Percentiles rank a stretch among this genome's conserved stretches.
phyloP scores from a whole-genome alignment of 2,797 vertebrate species.

The Malurus splendens region DNA sequence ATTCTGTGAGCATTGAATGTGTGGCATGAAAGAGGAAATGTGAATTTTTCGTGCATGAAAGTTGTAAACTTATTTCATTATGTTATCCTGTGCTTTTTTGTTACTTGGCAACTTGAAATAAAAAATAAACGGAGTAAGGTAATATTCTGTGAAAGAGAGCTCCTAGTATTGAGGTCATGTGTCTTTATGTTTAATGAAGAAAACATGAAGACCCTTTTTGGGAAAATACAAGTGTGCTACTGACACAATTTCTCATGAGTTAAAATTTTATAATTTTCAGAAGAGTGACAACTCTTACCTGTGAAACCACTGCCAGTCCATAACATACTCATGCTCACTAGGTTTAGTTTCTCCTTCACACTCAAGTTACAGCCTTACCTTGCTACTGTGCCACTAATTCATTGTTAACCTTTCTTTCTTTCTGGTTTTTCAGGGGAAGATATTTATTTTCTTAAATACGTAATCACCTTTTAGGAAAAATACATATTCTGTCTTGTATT shows the following conservation, averaged over 20 bases:
- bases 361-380: not conserved
- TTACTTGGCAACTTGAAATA: not conserved
- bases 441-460: slow-evolving; percentile 1
- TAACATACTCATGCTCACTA: not conserved
- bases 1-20: not conserved
- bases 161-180: not conserved
- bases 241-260: not conserved
- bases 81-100: not conserved
- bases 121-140: not conserved
- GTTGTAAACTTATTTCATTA: not conserved
- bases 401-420: not conserved
- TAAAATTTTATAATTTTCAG: not conserved
- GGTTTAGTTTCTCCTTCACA: not conserved
- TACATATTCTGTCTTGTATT: not conserved
- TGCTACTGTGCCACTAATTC: not conserved
- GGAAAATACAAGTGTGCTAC: not conserved
- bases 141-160: not conserved
- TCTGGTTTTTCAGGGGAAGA: slow-evolving; percentile 11
- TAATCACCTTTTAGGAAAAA: slow-evolving; percentile 17
- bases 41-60: not conserved
- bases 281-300: not conserved
- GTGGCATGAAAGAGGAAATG: slow-evolving; percentile 1
- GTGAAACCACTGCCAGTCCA: not conserved
- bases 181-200: not conserved
- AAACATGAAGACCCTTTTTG: not conserved